These are phyloP conservation scores for Lucifuga dentata DNA, from an alignment of 2,113 vertebrate genomes.

Conservation along the genomic window DNA sequence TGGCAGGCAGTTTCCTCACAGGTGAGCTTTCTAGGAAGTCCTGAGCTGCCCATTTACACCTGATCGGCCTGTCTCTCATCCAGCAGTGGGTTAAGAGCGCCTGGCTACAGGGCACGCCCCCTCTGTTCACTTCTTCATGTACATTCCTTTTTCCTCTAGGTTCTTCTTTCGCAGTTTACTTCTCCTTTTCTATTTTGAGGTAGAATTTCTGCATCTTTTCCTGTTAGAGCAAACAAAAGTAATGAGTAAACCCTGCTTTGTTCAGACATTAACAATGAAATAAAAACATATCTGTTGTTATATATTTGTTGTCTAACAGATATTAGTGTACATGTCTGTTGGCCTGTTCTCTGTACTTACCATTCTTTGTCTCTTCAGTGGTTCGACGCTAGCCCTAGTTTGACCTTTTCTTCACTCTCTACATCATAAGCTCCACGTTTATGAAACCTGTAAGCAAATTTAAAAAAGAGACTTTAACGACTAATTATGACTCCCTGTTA, in stretches of 20 bases:
- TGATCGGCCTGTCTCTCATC: slow-evolving; percentile 23
- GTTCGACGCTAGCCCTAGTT: slow-evolving; percentile 89
- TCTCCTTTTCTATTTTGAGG: slow-evolving; percentile 82
- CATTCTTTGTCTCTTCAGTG: slow-evolving; percentile 83
- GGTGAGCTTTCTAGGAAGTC: slow-evolving; percentile 46
- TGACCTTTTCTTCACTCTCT: slow-evolving; percentile 96
- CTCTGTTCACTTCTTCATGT: slow-evolving; percentile 61
- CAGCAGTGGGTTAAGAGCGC: slow-evolving; percentile 25
- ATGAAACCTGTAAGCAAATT: slow-evolving; percentile 87
- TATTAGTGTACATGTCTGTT: not conserved
- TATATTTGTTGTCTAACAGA: no score
- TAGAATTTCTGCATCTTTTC: slow-evolving; percentile 82
- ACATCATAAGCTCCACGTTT: slow-evolving; percentile 94
- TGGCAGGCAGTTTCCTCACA: slow-evolving; percentile 36
- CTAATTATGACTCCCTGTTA: not conserved
- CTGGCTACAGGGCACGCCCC: slow-evolving; percentile 21
- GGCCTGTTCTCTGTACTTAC: slow-evolving; percentile 58
- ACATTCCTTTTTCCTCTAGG: slow-evolving; percentile 61
- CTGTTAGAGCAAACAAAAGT: slow-evolving; percentile 38
- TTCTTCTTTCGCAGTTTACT: slow-evolving; percentile 69
- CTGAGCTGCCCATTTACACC: slow-evolving; percentile 30
- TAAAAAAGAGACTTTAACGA: slow-evolving; percentile 27
- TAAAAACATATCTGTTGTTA: not conserved
- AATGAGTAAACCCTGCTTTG: slow-evolving; percentile 26
- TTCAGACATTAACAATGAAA: not conserved